Base-by-base conservation (phyloP, 2,888 invertebrate genomes). In the Pecten maximus region DNA sequence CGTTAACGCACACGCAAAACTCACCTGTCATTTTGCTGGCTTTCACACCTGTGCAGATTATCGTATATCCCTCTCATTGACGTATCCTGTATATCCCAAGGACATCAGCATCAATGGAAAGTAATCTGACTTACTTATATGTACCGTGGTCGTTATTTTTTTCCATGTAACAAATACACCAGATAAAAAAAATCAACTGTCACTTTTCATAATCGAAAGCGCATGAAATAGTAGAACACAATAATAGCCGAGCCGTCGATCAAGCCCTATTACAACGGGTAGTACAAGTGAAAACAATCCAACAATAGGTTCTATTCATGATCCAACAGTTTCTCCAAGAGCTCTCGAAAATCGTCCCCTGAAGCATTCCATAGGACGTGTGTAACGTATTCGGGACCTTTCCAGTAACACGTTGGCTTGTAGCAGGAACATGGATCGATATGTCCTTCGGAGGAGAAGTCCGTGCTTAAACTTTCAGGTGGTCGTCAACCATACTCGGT, bases 1-100 rank as follows among this genome's bases (percentile, higher is more conserved):
- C 74, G 74, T 74, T 15, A 74, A 60, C 28, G 16, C 60, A 60
- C 60, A 60, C 28, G 60, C 23, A 35, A 35, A 28, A 74, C 74
- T 74, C 74, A 74, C 74, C 74, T 74, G 74, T 74, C 74, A 74
- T 74, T 74, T 28, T 74, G 74, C 35, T 28, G 74, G 74, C 35
- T 74, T 28, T 35, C 74, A 74, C 74, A 74, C 74, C 74, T 74
- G 35, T 74, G 10, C 35, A 74, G 74, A 35, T 23, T 35, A 35
- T 35, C 28, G 74, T 74, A 28, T 74, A 15, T 74, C 35, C 74
- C 74, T 28, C 35, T 74, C 74, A 74, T 74, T 74, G 74, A 74
- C 74, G 74, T 74, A 74, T 0, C 28, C 74, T 28, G 28, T 28
- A 35, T 74, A 28, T 74, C 74, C 74, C 74, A 35, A 10, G 50